These are phyloP conservation scores for Acanthurus leucopareius DNA, from an alignment of 2,797 vertebrate genomes.

Conservation along the genomic window DNA sequence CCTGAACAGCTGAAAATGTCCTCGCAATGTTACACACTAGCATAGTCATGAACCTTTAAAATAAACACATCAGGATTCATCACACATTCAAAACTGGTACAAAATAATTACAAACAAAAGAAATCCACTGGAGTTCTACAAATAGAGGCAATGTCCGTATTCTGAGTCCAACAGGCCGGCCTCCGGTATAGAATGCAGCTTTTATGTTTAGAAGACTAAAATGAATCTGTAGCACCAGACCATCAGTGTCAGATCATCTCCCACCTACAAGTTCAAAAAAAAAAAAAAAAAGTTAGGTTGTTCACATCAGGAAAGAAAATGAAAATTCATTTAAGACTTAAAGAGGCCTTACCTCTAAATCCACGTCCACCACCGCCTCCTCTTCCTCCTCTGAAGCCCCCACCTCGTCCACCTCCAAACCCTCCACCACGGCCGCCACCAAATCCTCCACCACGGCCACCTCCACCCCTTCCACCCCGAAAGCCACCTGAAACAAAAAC, in stretches of 20 bases:
- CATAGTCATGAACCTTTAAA: constrained; percentile 48
- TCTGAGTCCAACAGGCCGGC: constrained; percentile 24
- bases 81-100: constrained; percentile 40
- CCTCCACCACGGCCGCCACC: constrained; percentile 81
- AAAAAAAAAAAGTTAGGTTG: neutral
- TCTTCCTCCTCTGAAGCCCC: constrained; percentile 89
- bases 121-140: constrained; percentile 47
- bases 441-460: constrained; percentile 84
- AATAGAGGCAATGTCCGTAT: constrained; percentile 45
- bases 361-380: constrained; percentile 89
- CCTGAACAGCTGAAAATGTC: constrained; percentile 13
- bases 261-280: constrained; percentile 66
- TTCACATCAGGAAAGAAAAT: neutral
- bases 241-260: constrained; percentile 64
- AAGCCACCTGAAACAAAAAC: constrained; percentile 88
- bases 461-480: constrained; percentile 89
- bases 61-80: constrained; percentile 53
- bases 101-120: constrained; percentile 41
- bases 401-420: constrained; percentile 82
- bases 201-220: constrained; percentile 13
- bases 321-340: fast-evolving
- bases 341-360: constrained; percentile 89
- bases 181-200: neutral
- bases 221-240: constrained; percentile 5
- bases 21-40: constrained; percentile 1